Evolutionary conservation across 2,113 vertebrate species (phyloP), one percentile per base, ranked within the genome.

Genomic region (Nanorana parkeri): DNA sequence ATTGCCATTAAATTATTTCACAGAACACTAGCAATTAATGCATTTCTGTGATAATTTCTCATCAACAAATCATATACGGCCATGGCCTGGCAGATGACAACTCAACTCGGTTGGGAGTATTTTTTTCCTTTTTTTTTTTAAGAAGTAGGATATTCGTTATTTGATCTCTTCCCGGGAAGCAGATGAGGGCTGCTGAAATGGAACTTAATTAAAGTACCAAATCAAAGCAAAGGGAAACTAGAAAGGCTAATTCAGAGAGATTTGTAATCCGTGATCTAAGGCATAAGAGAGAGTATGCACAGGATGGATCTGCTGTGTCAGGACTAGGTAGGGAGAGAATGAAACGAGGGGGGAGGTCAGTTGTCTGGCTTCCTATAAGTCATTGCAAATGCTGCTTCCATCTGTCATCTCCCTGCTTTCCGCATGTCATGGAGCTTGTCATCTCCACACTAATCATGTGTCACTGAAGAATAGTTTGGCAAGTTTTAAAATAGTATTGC

Each of bases 251-350:
- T 60, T 16, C 68, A 17, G 29, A 51, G 77, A 78, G 52, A 63
- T 32, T 15, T 72, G 29, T 60, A 63, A 78, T 78, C 63, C 47
- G 19, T 55, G 76, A 78, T 78, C 63, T 78, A n/a, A 78, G 24
- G 76, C 11, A 23, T 55, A 24, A 32, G 4, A 29, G 23, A 66
- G 47, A 47, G 58, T 63, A 16, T 55, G 24, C 24, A 26, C 75
- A 77, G 75, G 75, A 63, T 65, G 61, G 24, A 78, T 29, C 63
- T 66, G 76, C 63, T 55, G 61, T 55, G 76, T 78, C 76, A 66
- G 76, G 23, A 67, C 63, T 21, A 52, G 19, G 28, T 55, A 58
- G 69, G 3, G 52, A 73, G 52, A 73, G 52, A 17, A 32, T n/a
- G 26, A 47, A 41, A 60, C 55, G 29, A 71, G n/a, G 72, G n/a